Base-by-base conservation (phyloP, 1,140 invertebrate genomes). In the Drosophila azteca region DNA sequence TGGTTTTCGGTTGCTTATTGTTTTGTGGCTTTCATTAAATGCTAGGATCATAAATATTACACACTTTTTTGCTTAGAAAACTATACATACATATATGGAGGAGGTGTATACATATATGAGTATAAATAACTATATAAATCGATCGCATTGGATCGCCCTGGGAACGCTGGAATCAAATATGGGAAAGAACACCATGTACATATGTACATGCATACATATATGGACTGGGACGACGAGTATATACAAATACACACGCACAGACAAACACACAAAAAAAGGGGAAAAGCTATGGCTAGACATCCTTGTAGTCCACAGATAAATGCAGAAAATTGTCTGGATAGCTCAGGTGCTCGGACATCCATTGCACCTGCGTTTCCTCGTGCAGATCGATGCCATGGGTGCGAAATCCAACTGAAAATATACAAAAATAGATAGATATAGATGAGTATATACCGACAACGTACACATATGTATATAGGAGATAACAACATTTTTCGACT, bases 261-360 rank as follows among this genome's bases (percentile, higher is more conserved):
- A 45, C 4, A 17, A 7, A 71, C 26, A 29, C 44, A 24, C 11
- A 62, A 15, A 39, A 41, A 20, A 51, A 13, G 24, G 17, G 41
- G 13, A 45, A 41, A 54, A 31, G 29, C 45, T 50, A 48, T 43
- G 15, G 29, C 70, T 80, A 84, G 13, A 52, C 44, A 60, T 48
- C 75, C 62, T 78, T 64, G 63, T 87, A 92, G 49, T 82, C 73
- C 15, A 96, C 81, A 81, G 94, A 95, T 77, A 97, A 93, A 94
- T 99, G 98, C 67, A 99, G 92, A 93, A 99, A 99, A 93, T 99
- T 99, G 92, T 99, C 99, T 3, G 98, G 98, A 93, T 99, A 99
- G 92, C 98, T 99, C 54, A 99, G 93, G 92, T 99, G 98, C 93
- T 99, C 97, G 13, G 97, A 98, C 90, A 99, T 94, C 98, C 98